These are phyloP conservation scores for Dicaeum eximium DNA, from an alignment of 2,113 vertebrate genomes.

Conservation along the genomic window DNA sequence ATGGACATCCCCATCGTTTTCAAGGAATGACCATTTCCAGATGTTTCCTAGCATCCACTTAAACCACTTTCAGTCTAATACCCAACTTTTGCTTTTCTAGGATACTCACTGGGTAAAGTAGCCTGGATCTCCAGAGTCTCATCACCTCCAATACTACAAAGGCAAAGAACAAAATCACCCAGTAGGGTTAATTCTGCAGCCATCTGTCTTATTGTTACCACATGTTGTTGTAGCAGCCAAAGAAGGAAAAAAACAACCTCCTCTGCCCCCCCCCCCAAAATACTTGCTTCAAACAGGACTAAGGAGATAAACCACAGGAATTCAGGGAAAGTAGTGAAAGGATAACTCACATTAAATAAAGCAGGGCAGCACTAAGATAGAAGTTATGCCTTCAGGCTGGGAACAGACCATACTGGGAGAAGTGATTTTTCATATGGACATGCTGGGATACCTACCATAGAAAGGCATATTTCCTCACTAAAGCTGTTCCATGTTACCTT, in stretches of 20 bases:
- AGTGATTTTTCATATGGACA: background rate
- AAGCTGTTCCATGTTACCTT: background rate
- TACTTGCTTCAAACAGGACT: background rate
- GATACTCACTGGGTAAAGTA: constrained; percentile 89
- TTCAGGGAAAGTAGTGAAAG: background rate
- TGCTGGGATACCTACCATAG: background rate
- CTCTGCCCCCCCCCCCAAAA: background rate
- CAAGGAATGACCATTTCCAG: background rate
- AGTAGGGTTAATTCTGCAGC: background rate
- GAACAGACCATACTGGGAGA: background rate
- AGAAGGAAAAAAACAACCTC: background rate
- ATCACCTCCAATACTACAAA: constrained; percentile 87
- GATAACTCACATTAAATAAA: background rate
- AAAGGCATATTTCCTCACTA: background rate
- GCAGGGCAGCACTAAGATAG: background rate
- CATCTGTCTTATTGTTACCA: background rate
- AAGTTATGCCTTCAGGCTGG: background rate
- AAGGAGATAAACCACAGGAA: background rate
- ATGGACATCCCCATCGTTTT: background rate
- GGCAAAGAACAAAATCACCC: constrained; percentile 8
- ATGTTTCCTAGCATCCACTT: background rate
- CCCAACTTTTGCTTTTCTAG: background rate
- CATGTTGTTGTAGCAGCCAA: background rate
- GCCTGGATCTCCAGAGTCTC: constrained; percentile 79
- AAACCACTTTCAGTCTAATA: background rate